Percentiles rank a stretch among this genome's conserved stretches.
These are phyloP conservation scores for Gymnoscopelus microlampas DNA, from an alignment of 2,797 vertebrate species.

Conservation along the genomic window DNA sequence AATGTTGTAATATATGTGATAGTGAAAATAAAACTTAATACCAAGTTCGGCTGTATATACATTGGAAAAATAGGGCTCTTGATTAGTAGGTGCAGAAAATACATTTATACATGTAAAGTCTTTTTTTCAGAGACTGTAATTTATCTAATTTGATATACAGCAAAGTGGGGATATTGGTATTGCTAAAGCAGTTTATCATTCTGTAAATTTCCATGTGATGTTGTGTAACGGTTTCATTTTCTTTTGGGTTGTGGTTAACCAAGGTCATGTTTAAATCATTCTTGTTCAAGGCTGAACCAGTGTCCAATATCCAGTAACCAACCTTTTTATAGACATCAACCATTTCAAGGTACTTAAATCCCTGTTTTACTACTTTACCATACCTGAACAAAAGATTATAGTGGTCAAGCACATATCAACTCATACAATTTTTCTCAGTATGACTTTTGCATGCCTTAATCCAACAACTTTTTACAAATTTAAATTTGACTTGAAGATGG, in stretches of 20 bases:
- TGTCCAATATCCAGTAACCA: conserved; percentile 67
- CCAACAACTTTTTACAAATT: conserved; percentile 51
- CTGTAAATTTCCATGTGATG: conserved; percentile 72
- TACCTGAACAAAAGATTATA: conserved; percentile 49
- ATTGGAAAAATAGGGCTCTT: conserved; percentile 87
- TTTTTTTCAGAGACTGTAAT: conserved; percentile 87
- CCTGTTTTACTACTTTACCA: conserved; percentile 61
- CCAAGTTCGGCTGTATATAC: conserved; percentile 91
- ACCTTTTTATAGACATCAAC: conserved; percentile 62
- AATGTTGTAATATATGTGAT: conserved; percentile 91
- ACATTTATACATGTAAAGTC: conserved; percentile 84
- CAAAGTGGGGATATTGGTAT: conserved; percentile 77
- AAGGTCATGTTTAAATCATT: conserved; percentile 62
- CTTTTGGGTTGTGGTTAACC: conserved; percentile 56
- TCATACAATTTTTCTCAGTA: conserved; percentile 53
- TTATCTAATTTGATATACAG: conserved; percentile 82
- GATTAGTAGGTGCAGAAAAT: conserved; percentile 84
- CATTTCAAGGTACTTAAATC: conserved; percentile 68
- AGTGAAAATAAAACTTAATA: conserved; percentile 88
- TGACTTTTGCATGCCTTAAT: conserved; percentile 74
- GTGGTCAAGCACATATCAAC: conserved; percentile 70
- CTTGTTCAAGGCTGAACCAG: conserved; percentile 71
- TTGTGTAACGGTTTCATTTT: conserved; percentile 58
- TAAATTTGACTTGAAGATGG: conserved; percentile 67
- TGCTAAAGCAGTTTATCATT: conserved; percentile 51